These are phyloP conservation scores for Drosophila suboccidentalis DNA, from an alignment of 2,888 invertebrate species.

Conservation along the genomic window DNA sequence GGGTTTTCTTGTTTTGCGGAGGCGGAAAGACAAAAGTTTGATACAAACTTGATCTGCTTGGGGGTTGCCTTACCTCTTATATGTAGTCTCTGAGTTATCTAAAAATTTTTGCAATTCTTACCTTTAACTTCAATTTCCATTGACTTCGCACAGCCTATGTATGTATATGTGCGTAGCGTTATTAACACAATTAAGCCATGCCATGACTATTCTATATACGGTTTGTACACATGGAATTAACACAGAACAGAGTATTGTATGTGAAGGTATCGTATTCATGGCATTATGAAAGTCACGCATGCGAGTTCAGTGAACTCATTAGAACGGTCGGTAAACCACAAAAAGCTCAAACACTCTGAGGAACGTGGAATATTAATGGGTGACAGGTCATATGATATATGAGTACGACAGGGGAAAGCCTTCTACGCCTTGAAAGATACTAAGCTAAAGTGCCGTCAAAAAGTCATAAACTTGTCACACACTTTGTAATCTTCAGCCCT, in stretches of 20 bases:
- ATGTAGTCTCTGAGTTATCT: no score
- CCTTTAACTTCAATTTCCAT: constrained; percentile 1
- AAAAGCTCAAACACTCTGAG: constrained; percentile 23
- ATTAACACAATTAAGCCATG: constrained; percentile 19
- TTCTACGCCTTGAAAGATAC: constrained; percentile 12
- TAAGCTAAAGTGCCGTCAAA: constrained; percentile 65
- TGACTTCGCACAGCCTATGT: background rate
- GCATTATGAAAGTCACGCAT: constrained; percentile 53
- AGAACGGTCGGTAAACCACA: constrained; percentile 56
- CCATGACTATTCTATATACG: background rate
- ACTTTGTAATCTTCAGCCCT: constrained; percentile 67
- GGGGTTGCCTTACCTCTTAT: no score
- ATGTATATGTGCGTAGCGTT: background rate
- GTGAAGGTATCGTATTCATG: constrained; percentile 23
- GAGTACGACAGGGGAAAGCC: constrained; percentile 23
- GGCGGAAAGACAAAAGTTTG: no score
- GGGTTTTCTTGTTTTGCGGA: no score
- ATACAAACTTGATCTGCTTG: no score
- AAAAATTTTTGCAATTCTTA: background rate
- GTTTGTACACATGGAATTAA: constrained; percentile 19
- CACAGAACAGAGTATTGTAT: background rate
- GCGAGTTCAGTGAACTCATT: constrained; percentile 71
- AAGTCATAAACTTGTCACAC: constrained; percentile 77
- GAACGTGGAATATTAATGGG: constrained; percentile 49
- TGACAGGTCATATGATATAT: constrained; percentile 59